A percentile compares a stretch with the other conserved stretches of the same genome.
Conservation (phyloP, 1,140 invertebrate genomes). For the Drosophila athabasca region DNA sequence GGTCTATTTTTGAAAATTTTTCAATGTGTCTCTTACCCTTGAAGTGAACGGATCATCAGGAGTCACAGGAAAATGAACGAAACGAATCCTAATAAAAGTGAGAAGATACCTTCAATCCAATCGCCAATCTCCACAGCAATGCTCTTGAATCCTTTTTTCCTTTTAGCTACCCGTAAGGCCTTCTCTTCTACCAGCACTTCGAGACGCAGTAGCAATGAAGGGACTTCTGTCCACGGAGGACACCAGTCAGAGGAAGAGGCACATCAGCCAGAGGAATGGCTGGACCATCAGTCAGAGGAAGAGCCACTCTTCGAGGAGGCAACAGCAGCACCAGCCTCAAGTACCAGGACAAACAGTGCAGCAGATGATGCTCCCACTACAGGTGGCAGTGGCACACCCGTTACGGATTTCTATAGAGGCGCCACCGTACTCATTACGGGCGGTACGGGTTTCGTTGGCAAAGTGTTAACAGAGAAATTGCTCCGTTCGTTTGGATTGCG, state of each 20-base stretch:
- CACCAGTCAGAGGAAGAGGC: slow-evolving; percentile 20
- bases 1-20: slow-evolving; percentile 28
- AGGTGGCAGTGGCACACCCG: slow-evolving; percentile 51
- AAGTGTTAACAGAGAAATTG: slow-evolving; percentile 94
- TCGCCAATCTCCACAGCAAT: neutral
- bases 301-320: slow-evolving; percentile 45
- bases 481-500: slow-evolving; percentile 89
- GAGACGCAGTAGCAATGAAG: slow-evolving; percentile 52
- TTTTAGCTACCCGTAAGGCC: slow-evolving; percentile 51
- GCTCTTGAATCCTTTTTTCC: neutral
- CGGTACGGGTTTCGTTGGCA: slow-evolving; percentile 94
- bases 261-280: slow-evolving; percentile 15
- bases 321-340: slow-evolving; percentile 5
- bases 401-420: slow-evolving; percentile 83
- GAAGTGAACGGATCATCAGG: slow-evolving; percentile 41
- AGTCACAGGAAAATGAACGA: slow-evolving; percentile 30
- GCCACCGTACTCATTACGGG: slow-evolving; percentile 87
- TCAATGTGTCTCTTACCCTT: slow-evolving; percentile 55
- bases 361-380: slow-evolving; percentile 9
- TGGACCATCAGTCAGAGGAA: slow-evolving; percentile 8
- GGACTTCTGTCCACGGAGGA: slow-evolving; percentile 28
- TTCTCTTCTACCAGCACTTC: slow-evolving; percentile 73
- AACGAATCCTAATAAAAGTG: slow-evolving; percentile 43
- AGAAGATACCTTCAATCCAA: neutral
- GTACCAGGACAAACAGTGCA: slow-evolving; percentile 26